These are phyloP conservation scores for Pararge aegeria DNA, from an alignment of 1,140 invertebrate species.

Conservation along the genomic window DNA sequence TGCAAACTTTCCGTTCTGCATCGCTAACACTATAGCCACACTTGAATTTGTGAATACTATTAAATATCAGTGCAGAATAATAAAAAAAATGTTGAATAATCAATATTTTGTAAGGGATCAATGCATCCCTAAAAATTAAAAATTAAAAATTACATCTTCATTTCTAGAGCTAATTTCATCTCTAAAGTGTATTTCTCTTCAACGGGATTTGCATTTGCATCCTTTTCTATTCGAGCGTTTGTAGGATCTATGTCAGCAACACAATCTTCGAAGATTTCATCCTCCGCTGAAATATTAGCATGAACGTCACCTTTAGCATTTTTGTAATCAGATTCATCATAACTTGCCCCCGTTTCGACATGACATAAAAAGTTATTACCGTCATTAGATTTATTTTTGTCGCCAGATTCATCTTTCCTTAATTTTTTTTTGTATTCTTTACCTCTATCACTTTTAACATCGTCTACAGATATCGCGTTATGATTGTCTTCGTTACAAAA, in stretches of 20 bases:
- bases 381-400: not conserved
- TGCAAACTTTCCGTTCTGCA: no score
- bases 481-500: conserved; percentile 21
- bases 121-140: no score
- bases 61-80: no score
- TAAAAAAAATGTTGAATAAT: no score
- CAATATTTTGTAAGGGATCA: no score
- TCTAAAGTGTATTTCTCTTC: conserved; percentile 59
- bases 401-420: not conserved
- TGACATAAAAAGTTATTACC: not conserved
- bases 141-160: conserved; percentile 34
- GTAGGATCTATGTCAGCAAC: conserved; percentile 29
- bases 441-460: conserved; percentile 11
- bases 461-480: conserved; percentile 18
- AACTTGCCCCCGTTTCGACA: not conserved
- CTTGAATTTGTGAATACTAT: no score
- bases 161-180: conserved; percentile 64
- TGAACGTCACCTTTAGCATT: not conserved
- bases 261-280: conserved; percentile 63
- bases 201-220: conserved; percentile 28
- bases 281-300: conserved; percentile 28
- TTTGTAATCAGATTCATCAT: not conserved
- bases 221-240: not conserved
- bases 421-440: conserved; percentile 5
- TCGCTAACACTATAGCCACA: no score